Evolutionary conservation across 2,888 invertebrate genomes (phyloP), one percentile per base, ranked within the genome.

Genomic region (Phyllotreta striolata): DNA sequence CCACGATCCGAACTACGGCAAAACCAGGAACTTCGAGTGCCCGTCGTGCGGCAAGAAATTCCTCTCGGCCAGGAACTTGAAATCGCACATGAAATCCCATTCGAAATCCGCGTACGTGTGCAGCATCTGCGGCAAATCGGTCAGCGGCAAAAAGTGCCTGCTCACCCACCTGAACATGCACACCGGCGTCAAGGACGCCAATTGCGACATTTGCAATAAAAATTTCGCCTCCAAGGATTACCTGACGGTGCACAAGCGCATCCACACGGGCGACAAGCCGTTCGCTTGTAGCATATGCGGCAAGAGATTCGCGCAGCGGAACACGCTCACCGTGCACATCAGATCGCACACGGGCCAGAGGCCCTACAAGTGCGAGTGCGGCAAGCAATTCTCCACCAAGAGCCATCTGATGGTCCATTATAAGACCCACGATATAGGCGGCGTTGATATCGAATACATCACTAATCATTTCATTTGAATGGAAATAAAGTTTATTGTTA

Each of bases 291-390:
- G 84, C 4, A 79, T 83, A 63, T 87, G 87, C 65, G 84, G 84
- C 39, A 88, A 87, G 70, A 77, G 83, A 0, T 88, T 87, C 70
- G 85, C 85, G 46, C 84, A 87, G 66, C 84, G 84, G 68, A 85
- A 84, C 60, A 84, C 86, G 0, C 70, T 87, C 40, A 84, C 85
- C 0, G 82, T 84, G 1, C 87, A 87, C 72, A 80, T 81, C 40
- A 77, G 86, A 41, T 85, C 84, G 64, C 86, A 86, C 61, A 85
- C 85, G 0, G 86, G 86, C 6, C 85, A 86, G 66, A 81, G 81
- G 60, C 80, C 86, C 12, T 85, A 85, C 66, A 81, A 86, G 3
- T 87, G 87, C 63, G 81, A 82, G 8, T 87, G 87, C 47, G 85
- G 84, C 0, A 85, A 84, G 60, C 84, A 85, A 1, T 87, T 87